Evolutionary conservation across 1,140 invertebrate genomes (phyloP).

Genomic region (Gryllus bimaculatus): DNA sequence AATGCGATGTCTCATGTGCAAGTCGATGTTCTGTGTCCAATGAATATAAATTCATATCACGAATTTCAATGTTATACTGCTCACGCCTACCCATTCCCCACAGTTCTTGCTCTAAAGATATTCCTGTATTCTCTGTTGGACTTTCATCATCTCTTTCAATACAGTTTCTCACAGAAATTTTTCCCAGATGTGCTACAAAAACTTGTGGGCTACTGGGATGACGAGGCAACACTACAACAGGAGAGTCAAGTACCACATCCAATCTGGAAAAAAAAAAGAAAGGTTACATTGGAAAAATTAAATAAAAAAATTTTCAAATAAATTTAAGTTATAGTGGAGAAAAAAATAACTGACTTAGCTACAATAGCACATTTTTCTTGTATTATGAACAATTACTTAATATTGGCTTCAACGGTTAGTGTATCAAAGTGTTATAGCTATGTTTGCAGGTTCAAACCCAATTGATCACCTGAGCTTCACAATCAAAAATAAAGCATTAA

Average conservation of each 20-base stretch:
- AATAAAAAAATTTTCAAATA: too few species aligned
- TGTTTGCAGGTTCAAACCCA: too few species aligned
- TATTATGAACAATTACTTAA: too few species aligned
- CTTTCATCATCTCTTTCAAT: background rate
- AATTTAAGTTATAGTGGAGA: too few species aligned
- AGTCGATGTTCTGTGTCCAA: conserved; percentile 43
- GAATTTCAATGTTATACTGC: conserved; percentile 44
- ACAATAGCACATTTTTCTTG: too few species aligned
- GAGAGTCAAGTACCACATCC: conserved; percentile 73
- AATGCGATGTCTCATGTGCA: conserved; percentile 6
- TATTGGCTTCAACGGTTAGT: too few species aligned
- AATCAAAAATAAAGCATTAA: too few species aligned
- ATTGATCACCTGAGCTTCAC: too few species aligned
- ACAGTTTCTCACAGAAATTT: conserved; percentile 59
- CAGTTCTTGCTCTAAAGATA: background rate
- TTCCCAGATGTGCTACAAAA: conserved; percentile 85
- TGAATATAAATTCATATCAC: conserved; percentile 82
- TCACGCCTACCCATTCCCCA: conserved; percentile 18
- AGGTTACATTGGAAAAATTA: background rate
- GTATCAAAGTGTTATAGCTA: too few species aligned
- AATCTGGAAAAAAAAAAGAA: conserved; percentile 8
- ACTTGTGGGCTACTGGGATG: conserved; percentile 69
- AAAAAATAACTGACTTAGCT: too few species aligned
- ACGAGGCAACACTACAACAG: conserved; percentile 78
- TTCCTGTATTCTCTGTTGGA: background rate